phyloP scores from a whole-genome alignment of 2,888 invertebrate species.

The Chrysopilus asiliformis region DNA sequence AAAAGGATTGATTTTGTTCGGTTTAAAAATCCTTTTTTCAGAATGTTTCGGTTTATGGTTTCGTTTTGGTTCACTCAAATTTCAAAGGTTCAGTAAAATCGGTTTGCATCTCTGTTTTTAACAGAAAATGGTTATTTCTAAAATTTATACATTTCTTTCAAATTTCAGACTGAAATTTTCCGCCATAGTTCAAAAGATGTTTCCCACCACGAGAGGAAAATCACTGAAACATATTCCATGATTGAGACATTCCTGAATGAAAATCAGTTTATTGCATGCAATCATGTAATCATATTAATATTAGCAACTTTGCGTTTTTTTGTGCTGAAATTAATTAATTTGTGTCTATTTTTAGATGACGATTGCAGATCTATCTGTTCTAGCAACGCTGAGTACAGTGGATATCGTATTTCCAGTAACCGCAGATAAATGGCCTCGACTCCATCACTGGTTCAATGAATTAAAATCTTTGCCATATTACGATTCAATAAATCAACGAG shows the following conservation, averaged over 20 bases:
- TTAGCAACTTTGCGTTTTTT: background rate
- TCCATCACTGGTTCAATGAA: conserved; percentile 24
- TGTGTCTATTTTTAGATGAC: conserved; percentile 23
- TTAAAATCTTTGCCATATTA: conserved; percentile 27
- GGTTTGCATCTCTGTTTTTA: no score
- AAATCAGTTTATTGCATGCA: conserved; percentile 30
- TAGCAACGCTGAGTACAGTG: conserved; percentile 34
- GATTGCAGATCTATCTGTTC: conserved; percentile 37
- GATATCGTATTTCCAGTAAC: conserved; percentile 35
- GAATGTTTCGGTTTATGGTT: no score
- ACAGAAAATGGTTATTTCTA: no score
- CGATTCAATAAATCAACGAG: conserved; percentile 22
- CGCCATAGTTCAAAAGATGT: conserved; percentile 27
- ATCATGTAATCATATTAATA: conserved; percentile 25
- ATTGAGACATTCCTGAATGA: conserved; percentile 31
- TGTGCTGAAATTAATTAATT: background rate
- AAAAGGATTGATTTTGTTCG: no score
- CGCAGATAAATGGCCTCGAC: conserved; percentile 28
- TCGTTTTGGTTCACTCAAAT: no score
- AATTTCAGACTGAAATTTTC: conserved; percentile 27
- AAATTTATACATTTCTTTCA: no score
- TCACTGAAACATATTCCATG: conserved; percentile 31
- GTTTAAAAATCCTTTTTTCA: no score
- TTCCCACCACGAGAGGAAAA: conserved; percentile 24
- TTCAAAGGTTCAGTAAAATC: no score